phyloP scores from a whole-genome alignment of 2,113 vertebrate species.

The Numida meleagris region DNA sequence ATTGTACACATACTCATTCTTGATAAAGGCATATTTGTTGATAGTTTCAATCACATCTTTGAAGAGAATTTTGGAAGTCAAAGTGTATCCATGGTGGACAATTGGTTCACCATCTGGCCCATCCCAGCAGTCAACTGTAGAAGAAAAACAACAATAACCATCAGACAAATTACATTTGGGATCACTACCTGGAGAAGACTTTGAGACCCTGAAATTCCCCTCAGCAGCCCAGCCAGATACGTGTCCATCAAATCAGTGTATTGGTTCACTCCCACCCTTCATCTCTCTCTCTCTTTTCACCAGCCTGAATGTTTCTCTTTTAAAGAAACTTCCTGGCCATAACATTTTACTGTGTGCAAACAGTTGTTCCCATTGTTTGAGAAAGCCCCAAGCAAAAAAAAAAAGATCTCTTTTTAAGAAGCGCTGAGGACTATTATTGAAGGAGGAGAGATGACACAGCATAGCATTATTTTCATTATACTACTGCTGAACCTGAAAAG shows the following conservation, averaged over 20 bases:
- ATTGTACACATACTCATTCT: conserved; percentile 86
- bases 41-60: conserved; percentile 96
- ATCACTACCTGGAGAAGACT: background rate
- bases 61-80: conserved; percentile 98
- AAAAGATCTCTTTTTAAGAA: background rate
- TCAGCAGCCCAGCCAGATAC: background rate
- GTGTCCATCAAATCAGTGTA: background rate
- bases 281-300: background rate
- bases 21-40: conserved; percentile 95
- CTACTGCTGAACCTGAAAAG: background rate
- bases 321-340: background rate
- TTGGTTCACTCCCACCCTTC: background rate
- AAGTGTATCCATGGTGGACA: conserved; percentile 95
- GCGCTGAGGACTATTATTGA: background rate
- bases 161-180: background rate
- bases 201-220: background rate
- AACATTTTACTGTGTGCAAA: background rate
- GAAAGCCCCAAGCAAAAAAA: background rate
- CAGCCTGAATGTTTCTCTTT: background rate
- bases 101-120: conserved; percentile 95
- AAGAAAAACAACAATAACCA: background rate
- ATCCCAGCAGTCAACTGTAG: conserved; percentile 96
- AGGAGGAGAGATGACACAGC: background rate
- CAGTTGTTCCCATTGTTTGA: background rate
- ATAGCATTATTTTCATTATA: background rate